Evolutionary conservation across 2,797 vertebrate genomes (phyloP), one percentile per base, ranked within the genome.

Genomic region (Characodon lateralis): DNA sequence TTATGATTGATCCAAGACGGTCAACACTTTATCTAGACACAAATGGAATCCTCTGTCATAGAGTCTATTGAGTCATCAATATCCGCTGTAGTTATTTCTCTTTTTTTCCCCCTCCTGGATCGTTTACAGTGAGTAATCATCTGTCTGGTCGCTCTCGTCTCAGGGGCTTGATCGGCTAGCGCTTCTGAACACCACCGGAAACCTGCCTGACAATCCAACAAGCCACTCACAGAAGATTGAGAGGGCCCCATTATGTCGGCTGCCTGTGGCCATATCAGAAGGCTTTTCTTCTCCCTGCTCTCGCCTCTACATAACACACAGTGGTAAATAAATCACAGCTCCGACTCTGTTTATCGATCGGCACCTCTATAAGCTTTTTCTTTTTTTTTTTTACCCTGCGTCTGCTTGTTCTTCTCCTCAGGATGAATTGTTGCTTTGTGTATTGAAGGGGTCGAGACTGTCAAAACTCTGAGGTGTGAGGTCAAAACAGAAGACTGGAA

Each of bases 81-180:
- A 98, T 97, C 97, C 92, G 95, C 89, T 81, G 87, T 78, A 89
- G 90, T 93, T 87, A 92, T 89, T 93, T 77, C 89, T 90, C 86
- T 82, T 76, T 82, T 59, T 50, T 41, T 7, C 59, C 70, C 69
- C 95, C 96, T 96, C 96, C 95, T 92, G 95, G 94, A 97, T 97
- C 96, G 95, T 98, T 98, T 97, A 97, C 96, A 95, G 96, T 98
- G 97, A 98, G 96, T 98, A 97, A 98, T 98, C 97, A 97, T 97
- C 96, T 97, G 97, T 97, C 97, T 97, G 94, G 82, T 97, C 95
- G 87, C 89, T 93, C 89, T 91, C 95, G 96, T 97, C 97, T 97
- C 97, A 92, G 95, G 97, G 96, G 96, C 96, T 93, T 97, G 97
- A 97, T 97, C 96, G 96, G 96, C 97, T 95, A 96, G 89, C 91